These are phyloP conservation scores for Xyrichtys novacula DNA, from an alignment of 2,797 vertebrate genomes.

Conservation along the genomic window DNA sequence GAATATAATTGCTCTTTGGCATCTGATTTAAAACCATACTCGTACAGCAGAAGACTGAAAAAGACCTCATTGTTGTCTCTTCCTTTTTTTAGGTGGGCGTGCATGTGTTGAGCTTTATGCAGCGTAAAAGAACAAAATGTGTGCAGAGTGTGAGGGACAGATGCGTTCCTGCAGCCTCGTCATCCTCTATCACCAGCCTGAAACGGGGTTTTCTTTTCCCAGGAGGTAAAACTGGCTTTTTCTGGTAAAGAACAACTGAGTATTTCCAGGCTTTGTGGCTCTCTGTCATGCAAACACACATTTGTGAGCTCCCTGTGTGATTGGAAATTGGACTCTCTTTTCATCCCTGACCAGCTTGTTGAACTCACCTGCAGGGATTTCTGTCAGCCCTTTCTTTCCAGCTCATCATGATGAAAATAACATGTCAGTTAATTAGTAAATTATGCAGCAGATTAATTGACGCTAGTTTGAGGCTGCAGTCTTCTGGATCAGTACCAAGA, in stretches of 20 bases:
- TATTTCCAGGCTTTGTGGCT: conserved; percentile 6
- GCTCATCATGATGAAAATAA: conserved; percentile 1
- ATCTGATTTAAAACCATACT: not conserved
- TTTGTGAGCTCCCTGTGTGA: conserved; percentile 7
- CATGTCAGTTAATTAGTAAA: not conserved
- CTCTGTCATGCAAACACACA: conserved; percentile 26
- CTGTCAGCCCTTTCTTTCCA: no score
- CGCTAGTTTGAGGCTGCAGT: not conserved
- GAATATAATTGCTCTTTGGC: no score
- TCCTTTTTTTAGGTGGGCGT: not conserved
- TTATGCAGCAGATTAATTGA: not conserved
- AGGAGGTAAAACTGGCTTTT: conserved; percentile 22
- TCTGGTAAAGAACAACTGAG: conserved; percentile 24
- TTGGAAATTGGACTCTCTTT: conserved; percentile 48
- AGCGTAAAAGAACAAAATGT: conserved; percentile 5
- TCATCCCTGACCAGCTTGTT: no score
- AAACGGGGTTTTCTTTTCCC: conserved; percentile 18
- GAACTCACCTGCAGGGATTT: conserved; percentile 57
- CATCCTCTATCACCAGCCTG: conserved; percentile 14
- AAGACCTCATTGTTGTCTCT: not conserved
- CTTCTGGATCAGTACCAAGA: not conserved
- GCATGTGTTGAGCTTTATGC: conserved; percentile 1
- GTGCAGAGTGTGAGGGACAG: not conserved
- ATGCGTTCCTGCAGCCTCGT: not conserved
- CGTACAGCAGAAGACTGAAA: not conserved